phyloP scores from a whole-genome alignment of 2,113 vertebrate species.

The Heteronetta atricapilla region DNA sequence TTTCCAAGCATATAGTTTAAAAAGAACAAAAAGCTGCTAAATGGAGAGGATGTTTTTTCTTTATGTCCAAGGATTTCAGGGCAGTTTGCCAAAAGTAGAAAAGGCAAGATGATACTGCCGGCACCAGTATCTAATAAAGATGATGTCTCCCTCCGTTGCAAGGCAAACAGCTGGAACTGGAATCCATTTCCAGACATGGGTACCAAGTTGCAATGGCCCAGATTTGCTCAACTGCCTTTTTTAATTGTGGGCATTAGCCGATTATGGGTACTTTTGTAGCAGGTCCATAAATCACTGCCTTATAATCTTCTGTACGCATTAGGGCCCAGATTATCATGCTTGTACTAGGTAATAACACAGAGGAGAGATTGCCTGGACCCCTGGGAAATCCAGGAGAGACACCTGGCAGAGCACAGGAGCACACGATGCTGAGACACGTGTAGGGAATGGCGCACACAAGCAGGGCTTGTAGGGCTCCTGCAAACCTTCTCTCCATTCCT shows the following conservation, averaged over 20 bases:
- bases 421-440: accelerated
- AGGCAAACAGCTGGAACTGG: not conserved
- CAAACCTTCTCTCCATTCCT: not conserved
- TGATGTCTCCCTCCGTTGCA: not conserved
- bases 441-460: not conserved
- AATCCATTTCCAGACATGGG: not conserved
- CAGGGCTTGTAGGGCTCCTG: not conserved
- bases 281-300: slow-evolving; percentile 1
- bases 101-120: not conserved
- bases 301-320: slow-evolving; percentile 40
- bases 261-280: not conserved
- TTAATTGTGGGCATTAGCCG: slow-evolving; percentile 42
- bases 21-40: not conserved
- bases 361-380: slow-evolving; percentile 1
- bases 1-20: not conserved
- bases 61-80: not conserved
- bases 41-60: not conserved
- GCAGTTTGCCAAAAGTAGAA: not conserved
- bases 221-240: not conserved
- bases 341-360: slow-evolving; percentile 37
- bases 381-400: slow-evolving; percentile 5
- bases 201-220: not conserved
- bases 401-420: not conserved
- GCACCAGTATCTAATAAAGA: not conserved
- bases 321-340: slow-evolving; percentile 29